Evolutionary conservation across 2,888 invertebrate species (phyloP), one percentile per base, ranked within the genome.

Genomic region (Eupithecia vulgata): DNA sequence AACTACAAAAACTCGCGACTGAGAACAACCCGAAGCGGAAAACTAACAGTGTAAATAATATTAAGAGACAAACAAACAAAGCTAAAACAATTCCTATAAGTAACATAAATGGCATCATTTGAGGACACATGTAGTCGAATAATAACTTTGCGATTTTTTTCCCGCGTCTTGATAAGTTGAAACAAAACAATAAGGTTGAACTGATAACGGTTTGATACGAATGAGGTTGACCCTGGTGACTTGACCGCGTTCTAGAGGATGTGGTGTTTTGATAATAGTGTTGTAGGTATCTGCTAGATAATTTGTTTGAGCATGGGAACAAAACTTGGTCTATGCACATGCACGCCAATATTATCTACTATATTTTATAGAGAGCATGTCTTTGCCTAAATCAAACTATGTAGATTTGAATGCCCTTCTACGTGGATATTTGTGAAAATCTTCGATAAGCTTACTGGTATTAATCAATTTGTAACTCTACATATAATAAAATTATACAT

Each of bases 141-240:
- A 5, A 25, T 57, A 25, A 25, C 0, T 25, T 57, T 5, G 57
- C 25, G 57, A 57, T 25, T 57, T 48, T 57, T 57, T 25, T 25
- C 57, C 25, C 57, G 57, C 57, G 25, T 21, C 25, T 25, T 67
- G 62, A 70, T 70, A 70, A 67, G 17, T 17, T 15, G n/a, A 62
- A 59, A 57, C 52, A 34, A 34, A 70, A 70, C 62, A 70, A 70
- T 70, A 67, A 67, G 70, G 70, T 70, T 42, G 42, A n/a, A 21
- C 45, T 70, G 74, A 74, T 74, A 74, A 59, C 30, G 0, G 57
- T 57, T 25, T 13, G 52, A 57, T 57, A 57, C 25, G 21, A 25
- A 57, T 34, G 34, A 34, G 61, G 34, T 34, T 34, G 61, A 61
- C 61, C 34, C 61, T 17, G 1, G 34, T 61, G 61, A 15, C 12